Base-by-base conservation (phyloP, 2,888 invertebrate genomes). In the Acleris emargana region DNA sequence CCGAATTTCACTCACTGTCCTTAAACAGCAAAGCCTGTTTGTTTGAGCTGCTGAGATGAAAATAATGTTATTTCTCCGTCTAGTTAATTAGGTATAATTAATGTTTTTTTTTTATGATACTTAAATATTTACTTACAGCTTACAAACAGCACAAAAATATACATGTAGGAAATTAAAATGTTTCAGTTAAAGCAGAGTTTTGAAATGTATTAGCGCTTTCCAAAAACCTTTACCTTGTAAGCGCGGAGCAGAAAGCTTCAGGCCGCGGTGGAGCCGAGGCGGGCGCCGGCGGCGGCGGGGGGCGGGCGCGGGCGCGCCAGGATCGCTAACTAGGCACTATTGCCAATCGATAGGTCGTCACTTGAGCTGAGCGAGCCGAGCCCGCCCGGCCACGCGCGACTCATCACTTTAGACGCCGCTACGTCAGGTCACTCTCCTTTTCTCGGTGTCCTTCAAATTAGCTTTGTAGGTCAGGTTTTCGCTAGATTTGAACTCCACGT, bases 401-500 rank as follows among this genome's bases (percentile, higher is more conserved):
- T 91, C 91, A 91, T 91, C 91, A 91, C 89, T 91, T 91, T 91
- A 84, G 89, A 86, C 83, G 88, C 84, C 83, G 88, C 91, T 83
- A 86, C 90, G 91, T 92, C 91, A 91, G 91, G 91, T 90, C 90
- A 92, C 91, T 92, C 91, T 92, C 91, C 91, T 91, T 92, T 92
- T 92, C 91, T 88, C 89, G 89, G 87, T 91, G 91, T 92, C 91
- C 91, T 92, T 92, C 91, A 91, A 91, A 92, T 92, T 91, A 91
- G 91, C 91, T 91, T 89, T 92, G 91, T 92, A 92, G 91, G 91
- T 92, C 91, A 92, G 91, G 91, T 89, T 89, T 88, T 89, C 84
- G 83, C 82, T 82, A 80, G 84, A 68, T 62, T 83, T 79, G 76
- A 82, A 80, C 78, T 83, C 87, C 91, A 91, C 90, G 91, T 91